These are phyloP conservation scores for Eristalinus sepulchralis DNA, from an alignment of 2,888 invertebrate species.

Conservation along the genomic window DNA sequence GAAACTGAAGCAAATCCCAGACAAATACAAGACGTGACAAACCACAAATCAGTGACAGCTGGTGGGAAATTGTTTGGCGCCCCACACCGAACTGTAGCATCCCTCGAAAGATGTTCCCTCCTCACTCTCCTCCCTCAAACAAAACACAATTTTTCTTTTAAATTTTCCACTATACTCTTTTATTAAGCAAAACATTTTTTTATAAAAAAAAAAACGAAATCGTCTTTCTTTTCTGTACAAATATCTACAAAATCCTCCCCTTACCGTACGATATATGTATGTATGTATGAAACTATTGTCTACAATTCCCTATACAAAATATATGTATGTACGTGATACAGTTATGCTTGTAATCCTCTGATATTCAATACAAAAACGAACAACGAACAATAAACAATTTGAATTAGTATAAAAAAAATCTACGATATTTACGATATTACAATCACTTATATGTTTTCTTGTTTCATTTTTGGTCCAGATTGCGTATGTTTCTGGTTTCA, in stretches of 20 bases:
- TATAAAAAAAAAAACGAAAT: not conserved
- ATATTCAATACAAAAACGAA: not conserved
- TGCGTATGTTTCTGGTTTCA: not conserved
- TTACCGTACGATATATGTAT: slow-evolving; percentile 4
- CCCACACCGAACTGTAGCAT: too few species aligned
- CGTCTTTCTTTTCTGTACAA: slow-evolving; percentile 10
- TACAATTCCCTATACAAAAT: slow-evolving; percentile 19
- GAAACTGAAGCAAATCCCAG: too few species aligned
- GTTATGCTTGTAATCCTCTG: too few species aligned
- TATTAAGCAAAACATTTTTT: slow-evolving; percentile 33
- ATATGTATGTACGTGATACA: not conserved
- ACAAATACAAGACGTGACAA: too few species aligned
- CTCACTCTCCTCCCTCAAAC: not conserved
- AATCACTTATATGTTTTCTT: slow-evolving; percentile 42
- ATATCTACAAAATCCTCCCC: slow-evolving; percentile 35
- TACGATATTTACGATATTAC: slow-evolving; percentile 64
- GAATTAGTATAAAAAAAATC: slow-evolving; percentile 16
- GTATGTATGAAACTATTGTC: not conserved
- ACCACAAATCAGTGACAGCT: too few species aligned
- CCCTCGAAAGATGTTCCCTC: too few species aligned
- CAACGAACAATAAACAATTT: slow-evolving; percentile 5
- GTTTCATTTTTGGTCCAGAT: slow-evolving; percentile 26
- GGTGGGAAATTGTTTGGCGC: too few species aligned
- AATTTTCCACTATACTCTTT: not conserved
- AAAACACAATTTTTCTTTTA: not conserved